Evolutionary conservation across 2,888 invertebrate species (phyloP), one percentile per base, ranked within the genome.

Genomic region (Trichacis sp.): DNA sequence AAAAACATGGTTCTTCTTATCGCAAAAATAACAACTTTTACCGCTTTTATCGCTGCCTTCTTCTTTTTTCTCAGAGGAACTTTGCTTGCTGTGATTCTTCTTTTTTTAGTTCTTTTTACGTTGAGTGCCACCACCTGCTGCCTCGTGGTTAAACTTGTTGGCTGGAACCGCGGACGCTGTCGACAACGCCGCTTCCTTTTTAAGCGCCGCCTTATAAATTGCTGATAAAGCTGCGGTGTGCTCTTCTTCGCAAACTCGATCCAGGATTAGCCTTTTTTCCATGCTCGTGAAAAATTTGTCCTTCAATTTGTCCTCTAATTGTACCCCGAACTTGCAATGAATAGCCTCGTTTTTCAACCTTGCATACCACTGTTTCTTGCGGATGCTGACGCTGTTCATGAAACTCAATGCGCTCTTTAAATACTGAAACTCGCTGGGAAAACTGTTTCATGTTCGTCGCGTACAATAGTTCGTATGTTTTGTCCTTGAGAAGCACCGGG

Each of bases 271-370:
- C 1, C 54, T 55, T 17, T 38, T 60, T 6, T 24, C 19, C 1
- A 73, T 53, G 9, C 71, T 71, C 0, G 72, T 72, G 1, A 70
- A 64, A 48, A 73, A 76, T 49, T 69, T 70, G 50, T 78, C 75
- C 56, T 69, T 73, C 48, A 75, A 69, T 14, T 40, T 64, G 59
- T 72, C 57, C 1, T 71, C 65, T 14, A 72, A 58, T 12, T 56
- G 46, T 3, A 64, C 55, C 1, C 70, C 71, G 38, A 72, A 74
- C 42, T 68, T 66, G 12, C 73, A 72, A 0, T 53, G 42, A 5
- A 18, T 33, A 1, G 71, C 49, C 24, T 68, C 46, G 69, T 63
- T 73, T 73, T 78, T 75, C 68, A 80, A 58, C 67, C 77, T 48
- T 68, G 71, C 72, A 73, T 77, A 74, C 72, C 71, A 72, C 0